Conservation (phyloP, 92 coral and sea anemone genomes). For the Pocillopora grandis region DNA sequence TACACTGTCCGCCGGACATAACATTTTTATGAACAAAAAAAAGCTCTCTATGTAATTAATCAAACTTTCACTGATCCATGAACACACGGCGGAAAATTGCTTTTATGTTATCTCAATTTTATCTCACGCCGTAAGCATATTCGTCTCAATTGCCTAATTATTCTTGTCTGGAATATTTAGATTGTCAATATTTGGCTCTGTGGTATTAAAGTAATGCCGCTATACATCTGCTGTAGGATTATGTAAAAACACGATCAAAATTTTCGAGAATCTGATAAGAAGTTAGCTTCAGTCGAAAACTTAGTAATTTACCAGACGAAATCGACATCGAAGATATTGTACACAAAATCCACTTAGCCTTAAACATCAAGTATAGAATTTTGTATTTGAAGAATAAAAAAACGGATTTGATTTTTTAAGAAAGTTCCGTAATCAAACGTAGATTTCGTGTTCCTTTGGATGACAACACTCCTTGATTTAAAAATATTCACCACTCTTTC, state of each 20-base stretch:
- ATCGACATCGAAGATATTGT: not conserved
- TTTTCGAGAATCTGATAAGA: not conserved
- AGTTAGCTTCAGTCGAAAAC: not conserved
- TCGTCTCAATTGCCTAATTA: not conserved
- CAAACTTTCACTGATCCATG: not conserved
- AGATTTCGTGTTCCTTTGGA: not conserved
- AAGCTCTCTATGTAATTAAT: constrained; percentile 10
- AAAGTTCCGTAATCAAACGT: too few relatives aligned
- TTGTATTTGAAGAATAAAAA: too few relatives aligned
- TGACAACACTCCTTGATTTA: not conserved
- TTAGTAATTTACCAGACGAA: not conserved
- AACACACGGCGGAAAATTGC: constrained; percentile 7
- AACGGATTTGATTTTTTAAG: too few relatives aligned
- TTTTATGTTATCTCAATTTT: not conserved
- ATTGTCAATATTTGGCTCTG: not conserved
- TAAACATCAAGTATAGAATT: too few relatives aligned
- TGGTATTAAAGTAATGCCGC: not conserved
- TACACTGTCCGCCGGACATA: not conserved
- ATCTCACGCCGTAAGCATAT: constrained; percentile 10
- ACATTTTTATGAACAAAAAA: not conserved
- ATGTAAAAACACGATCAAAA: not conserved
- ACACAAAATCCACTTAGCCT: too few relatives aligned
- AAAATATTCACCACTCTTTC: not conserved
- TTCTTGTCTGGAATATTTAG: not conserved
- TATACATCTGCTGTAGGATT: not conserved